Evolutionary conservation across 2,888 invertebrate genomes (phyloP).

Genomic region (Patella pellucida): DNA sequence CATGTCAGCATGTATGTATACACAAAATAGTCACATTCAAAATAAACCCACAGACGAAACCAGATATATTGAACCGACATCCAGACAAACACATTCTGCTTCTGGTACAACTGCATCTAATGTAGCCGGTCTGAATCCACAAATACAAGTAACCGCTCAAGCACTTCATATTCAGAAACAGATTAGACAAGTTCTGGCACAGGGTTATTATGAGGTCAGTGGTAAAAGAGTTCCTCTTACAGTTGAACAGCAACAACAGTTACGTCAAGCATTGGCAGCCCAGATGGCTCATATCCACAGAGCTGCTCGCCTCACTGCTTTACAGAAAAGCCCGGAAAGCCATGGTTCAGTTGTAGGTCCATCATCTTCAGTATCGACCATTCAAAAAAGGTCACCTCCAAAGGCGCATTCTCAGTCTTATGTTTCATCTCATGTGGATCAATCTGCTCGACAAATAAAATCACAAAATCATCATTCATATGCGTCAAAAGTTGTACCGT

Average conservation of each 20-base stretch:
- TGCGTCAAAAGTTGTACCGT: neutral
- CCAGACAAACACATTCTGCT: too few relatives aligned
- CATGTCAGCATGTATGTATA: neutral
- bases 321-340: neutral
- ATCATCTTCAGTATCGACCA: neutral
- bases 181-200: neutral
- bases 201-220: neutral
- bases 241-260: neutral
- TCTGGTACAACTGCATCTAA: neutral
- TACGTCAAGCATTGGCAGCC: neutral
- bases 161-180: conserved; percentile 7
- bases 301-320: neutral
- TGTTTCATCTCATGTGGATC: too few relatives aligned
- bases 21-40: neutral
- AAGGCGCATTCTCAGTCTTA: neutral
- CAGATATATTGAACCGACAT: too few relatives aligned
- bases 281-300: neutral
- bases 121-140: neutral
- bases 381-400: neutral
- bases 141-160: neutral
- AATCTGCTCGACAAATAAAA: neutral
- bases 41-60: neutral
- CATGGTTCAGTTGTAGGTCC: neutral
- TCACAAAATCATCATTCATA: conserved; percentile 6
- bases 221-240: neutral